Evolutionary conservation across 1,140 invertebrate genomes (phyloP), one percentile per base, ranked within the genome.

Genomic region (Berghia stephanieae): DNA sequence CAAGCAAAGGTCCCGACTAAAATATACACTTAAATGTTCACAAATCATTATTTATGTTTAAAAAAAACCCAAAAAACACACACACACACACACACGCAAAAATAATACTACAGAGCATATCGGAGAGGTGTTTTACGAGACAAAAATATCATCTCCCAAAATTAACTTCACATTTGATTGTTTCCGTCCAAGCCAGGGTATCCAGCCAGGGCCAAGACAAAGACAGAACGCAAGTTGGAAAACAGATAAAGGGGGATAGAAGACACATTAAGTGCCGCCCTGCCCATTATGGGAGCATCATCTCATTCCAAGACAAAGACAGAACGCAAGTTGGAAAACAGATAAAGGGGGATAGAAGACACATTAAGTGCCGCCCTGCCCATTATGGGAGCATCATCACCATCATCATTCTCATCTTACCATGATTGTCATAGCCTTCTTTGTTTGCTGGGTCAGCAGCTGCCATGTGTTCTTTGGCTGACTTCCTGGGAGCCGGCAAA

Each of bases 371-470:
- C 46, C 46, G n/a, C 46, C n/a, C 10, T 13, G 10, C 10, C 46
- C n/a, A n/a, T 49, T 49, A 49, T 13, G 10, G n/a, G n/a, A n/a
- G 10, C n/a, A n/a, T 13, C 10, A 49, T 16, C 27, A 31, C 13
- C 8, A 27, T 31, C 8, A 21, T 16, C 31, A 34, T 36, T 60
- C 34, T 40, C 40, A 18, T 34, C 44, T 49, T 83, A 86, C 86
- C 85, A 77, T 85, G 82, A 75, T 86, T 86, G 67, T 87, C 86
- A 76, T 85, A 87, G 21, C 85, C 84, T 31, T 83, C 80, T 24
- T 83, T 80, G n/a, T 63, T 80, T 2, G 44, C 49, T 8, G 74
- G 46, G 46, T 44, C 40, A 57, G 55, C 60, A 13, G 36, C 70
- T n/a, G n/a, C n/a, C n/a, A n/a, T n/a, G n/a, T n/a, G n/a, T n/a